Evolutionary conservation across 2,888 invertebrate species (phyloP).

Genomic region (Hetaerina titia): DNA sequence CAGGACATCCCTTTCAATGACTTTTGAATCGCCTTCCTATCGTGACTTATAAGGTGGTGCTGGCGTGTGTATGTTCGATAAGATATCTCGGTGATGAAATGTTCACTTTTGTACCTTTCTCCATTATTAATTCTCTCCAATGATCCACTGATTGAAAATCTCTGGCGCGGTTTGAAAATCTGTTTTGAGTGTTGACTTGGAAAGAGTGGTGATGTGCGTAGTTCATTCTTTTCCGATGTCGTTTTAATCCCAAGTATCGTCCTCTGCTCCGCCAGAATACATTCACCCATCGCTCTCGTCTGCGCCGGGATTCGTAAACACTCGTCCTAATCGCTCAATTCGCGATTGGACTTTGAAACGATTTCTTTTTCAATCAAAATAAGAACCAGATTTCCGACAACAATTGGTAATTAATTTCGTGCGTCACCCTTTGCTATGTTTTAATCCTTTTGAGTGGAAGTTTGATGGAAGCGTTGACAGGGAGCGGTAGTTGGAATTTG

Average conservation of each 20-base stretch:
- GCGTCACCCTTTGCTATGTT: too few species aligned
- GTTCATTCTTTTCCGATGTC: not conserved
- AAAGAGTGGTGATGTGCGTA: not conserved
- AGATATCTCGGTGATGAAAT: not conserved
- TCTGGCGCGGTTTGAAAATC: not conserved
- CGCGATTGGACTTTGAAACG: not conserved
- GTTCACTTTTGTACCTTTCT: not conserved
- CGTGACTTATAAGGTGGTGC: not conserved
- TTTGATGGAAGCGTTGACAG: too few species aligned
- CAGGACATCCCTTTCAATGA: not conserved
- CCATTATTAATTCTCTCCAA: not conserved
- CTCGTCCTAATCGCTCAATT: not conserved
- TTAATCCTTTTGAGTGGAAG: too few species aligned
- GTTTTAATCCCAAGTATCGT: too few species aligned
- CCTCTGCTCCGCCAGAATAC: too few species aligned
- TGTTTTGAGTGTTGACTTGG: not conserved
- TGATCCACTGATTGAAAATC: not conserved
- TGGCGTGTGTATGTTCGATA: not conserved
- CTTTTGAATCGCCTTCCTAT: not conserved
- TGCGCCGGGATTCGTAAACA: not conserved
- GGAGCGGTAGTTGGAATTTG: too few species aligned
- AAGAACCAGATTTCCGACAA: not conserved
- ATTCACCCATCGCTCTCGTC: too few species aligned
- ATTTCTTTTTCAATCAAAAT: not conserved
- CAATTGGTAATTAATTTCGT: not conserved